Conservation (phyloP, 1,140 invertebrate species). For the Phortica variegata region DNA sequence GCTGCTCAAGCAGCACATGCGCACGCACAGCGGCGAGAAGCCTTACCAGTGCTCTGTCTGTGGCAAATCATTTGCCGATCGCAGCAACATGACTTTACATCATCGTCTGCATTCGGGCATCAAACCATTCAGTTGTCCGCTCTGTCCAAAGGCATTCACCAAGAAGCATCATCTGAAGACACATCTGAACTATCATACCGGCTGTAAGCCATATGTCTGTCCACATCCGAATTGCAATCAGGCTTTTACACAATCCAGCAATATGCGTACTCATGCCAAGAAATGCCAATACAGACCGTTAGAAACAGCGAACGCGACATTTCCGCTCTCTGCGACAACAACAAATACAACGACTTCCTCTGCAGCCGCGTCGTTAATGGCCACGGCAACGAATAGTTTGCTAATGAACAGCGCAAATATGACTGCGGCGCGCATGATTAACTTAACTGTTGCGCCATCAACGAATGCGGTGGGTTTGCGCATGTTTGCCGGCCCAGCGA, state of each 20-base stretch:
- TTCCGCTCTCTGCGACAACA: constrained; percentile 18
- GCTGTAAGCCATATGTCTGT: constrained; percentile 75
- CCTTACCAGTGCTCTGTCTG: constrained; percentile 55
- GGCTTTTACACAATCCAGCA: constrained; percentile 75
- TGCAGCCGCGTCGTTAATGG: background rate
- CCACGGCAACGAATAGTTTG: background rate
- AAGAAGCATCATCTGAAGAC: constrained; percentile 84
- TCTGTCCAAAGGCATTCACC: constrained; percentile 85
- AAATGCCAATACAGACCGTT: constrained; percentile 62
- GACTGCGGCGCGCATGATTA: background rate
- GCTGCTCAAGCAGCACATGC: constrained; percentile 75
- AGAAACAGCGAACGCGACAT: constrained; percentile 17
- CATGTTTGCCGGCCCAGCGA: too few relatives aligned
- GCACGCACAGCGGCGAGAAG: constrained; percentile 66
- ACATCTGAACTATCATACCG: constrained; percentile 79
- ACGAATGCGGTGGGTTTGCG: too few relatives aligned
- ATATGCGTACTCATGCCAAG: constrained; percentile 77
- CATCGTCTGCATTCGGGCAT: constrained; percentile 76
- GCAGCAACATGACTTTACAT: constrained; percentile 80
- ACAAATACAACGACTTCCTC: background rate
- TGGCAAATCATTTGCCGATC: constrained; percentile 66
- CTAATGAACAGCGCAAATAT: background rate
- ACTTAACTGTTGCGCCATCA: background rate
- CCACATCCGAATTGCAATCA: constrained; percentile 70
- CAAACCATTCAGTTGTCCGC: constrained; percentile 82